A percentile compares a stretch with the other conserved stretches of the same genome.
Conservation (phyloP, 2,888 invertebrate species). For the Phyllotreta cruciferae region DNA sequence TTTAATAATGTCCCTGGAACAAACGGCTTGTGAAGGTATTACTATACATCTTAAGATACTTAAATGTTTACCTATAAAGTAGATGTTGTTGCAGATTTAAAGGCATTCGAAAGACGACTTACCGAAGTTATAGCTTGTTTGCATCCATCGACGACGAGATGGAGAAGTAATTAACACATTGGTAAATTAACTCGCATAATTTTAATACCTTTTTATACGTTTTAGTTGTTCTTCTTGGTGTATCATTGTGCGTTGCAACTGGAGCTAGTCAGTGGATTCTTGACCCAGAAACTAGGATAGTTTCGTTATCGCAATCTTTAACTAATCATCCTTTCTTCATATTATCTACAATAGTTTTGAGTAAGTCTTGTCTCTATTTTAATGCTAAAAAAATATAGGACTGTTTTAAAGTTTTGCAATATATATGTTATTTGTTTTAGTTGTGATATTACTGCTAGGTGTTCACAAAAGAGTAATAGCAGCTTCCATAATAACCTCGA, state of each 20-base stretch:
- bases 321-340: conserved; percentile 95
- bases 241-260: conserved; percentile 89
- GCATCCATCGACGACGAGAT: conserved; percentile 92
- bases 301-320: conserved; percentile 89
- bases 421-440: conserved; percentile 59
- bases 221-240: conserved; percentile 83
- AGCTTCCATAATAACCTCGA: conserved; percentile 92
- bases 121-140: conserved; percentile 97
- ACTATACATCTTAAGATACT: conserved; percentile 13
- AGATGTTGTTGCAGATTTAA: conserved; percentile 78
- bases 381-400: too few relatives aligned
- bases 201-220: neutral
- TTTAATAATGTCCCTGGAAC: conserved; percentile 76
- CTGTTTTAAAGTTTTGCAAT: too few relatives aligned
- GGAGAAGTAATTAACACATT: conserved; percentile 79
- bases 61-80: conserved; percentile 46
- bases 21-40: conserved; percentile 90
- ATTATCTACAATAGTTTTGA: conserved; percentile 80
- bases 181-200: neutral
- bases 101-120: conserved; percentile 95
- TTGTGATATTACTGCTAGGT: conserved; percentile 87
- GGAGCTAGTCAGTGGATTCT: conserved; percentile 97
- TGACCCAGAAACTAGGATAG: conserved; percentile 91
- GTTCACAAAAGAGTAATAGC: conserved; percentile 97
- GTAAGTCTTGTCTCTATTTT: conserved; percentile 62